Evolutionary conservation across 2,888 invertebrate species (phyloP).

Genomic region (Palloptera scutellata): DNA sequence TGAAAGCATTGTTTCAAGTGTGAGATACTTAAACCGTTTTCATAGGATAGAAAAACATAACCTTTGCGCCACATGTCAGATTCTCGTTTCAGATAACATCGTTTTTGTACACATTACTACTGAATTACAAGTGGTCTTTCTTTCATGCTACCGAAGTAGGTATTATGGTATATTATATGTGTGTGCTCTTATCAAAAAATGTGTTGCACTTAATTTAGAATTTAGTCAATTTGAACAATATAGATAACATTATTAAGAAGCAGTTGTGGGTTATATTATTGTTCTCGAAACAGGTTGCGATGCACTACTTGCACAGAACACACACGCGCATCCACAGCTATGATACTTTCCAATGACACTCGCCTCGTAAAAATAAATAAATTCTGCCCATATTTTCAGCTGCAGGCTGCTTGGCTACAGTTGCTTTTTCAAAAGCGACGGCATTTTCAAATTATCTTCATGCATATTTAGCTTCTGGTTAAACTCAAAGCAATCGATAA

Average conservation of each 20-base stretch:
- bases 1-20: constrained; percentile 46
- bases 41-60: constrained; percentile 45
- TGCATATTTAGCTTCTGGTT: too few relatives aligned
- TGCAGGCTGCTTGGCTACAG: too few relatives aligned
- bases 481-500: too few relatives aligned
- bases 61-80: constrained; percentile 33
- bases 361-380: too few relatives aligned
- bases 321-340: neutral
- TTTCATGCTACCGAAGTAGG: constrained; percentile 8
- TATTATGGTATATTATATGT: neutral
- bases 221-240: constrained; percentile 28
- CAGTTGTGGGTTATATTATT: too few relatives aligned
- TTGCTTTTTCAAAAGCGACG: too few relatives aligned
- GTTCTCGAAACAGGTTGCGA: neutral
- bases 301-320: neutral
- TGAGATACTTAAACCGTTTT: constrained; percentile 57
- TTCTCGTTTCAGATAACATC: constrained; percentile 33
- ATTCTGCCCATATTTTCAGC: too few relatives aligned
- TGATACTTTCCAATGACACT: too few relatives aligned
- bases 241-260: constrained; percentile 1
- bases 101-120: neutral
- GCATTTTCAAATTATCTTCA: too few relatives aligned
- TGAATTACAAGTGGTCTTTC: constrained; percentile 13
- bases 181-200: constrained; percentile 23
- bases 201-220: constrained; percentile 37